These are phyloP conservation scores for Sebastes nivosus DNA, from an alignment of 2,797 vertebrate species.

Conservation along the genomic window DNA sequence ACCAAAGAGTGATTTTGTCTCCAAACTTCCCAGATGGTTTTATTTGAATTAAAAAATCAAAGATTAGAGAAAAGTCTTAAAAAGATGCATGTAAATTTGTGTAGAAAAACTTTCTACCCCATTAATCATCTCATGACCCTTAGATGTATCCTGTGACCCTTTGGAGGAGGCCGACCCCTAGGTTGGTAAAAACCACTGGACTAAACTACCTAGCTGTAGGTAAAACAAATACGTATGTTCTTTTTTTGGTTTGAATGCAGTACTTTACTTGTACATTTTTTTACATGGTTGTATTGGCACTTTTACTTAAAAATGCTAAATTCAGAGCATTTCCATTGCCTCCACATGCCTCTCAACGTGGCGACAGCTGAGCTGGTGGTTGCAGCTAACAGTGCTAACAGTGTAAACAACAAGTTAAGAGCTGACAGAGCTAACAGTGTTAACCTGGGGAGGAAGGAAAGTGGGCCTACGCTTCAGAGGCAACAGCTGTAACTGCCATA, in stretches of 20 bases:
- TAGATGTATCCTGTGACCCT: background rate
- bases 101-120: background rate
- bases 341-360: background rate
- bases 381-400: background rate
- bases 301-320: background rate
- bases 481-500: background rate
- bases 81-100: background rate
- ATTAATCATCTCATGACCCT: background rate
- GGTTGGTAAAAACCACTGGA: background rate
- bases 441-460: background rate
- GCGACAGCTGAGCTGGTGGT: background rate
- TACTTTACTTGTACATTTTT: no score
- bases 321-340: background rate
- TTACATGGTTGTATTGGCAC: background rate
- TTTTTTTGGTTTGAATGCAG: no score
- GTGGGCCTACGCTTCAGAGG: no score
- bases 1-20: background rate
- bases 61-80: background rate
- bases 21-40: background rate
- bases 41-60: background rate
- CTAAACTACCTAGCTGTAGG: background rate
- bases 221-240: no score
- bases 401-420: background rate
- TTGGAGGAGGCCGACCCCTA: background rate
- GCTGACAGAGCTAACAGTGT: background rate